Conservation (phyloP, 1,140 invertebrate species). For the Conus betulinus region DNA sequence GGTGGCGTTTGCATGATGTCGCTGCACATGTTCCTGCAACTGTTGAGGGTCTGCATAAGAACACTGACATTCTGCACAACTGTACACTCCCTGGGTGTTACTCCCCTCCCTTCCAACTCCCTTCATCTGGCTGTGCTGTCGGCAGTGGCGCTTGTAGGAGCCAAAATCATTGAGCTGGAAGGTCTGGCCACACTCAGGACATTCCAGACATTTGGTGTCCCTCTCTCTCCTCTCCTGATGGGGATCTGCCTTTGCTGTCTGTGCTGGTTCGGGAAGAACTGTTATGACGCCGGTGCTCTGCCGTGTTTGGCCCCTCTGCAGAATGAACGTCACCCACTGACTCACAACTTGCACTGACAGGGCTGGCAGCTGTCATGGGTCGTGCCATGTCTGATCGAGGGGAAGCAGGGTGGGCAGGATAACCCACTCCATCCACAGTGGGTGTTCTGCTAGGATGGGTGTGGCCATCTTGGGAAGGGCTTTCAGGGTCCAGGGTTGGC, state of each 20-base stretch:
- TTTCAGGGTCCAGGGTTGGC: background rate
- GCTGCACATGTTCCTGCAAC: slow-evolving; percentile 49
- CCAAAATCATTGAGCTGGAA: slow-evolving; percentile 73
- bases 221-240: slow-evolving; percentile 28
- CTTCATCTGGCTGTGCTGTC: slow-evolving; percentile 58
- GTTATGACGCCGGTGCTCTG: background rate
- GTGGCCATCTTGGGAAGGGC: background rate
- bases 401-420: background rate
- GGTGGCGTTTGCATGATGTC: slow-evolving; percentile 43
- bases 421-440: background rate
- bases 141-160: slow-evolving; percentile 70
- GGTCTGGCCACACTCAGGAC: slow-evolving; percentile 66
- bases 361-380: background rate
- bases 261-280: slow-evolving; percentile 19
- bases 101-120: slow-evolving; percentile 24
- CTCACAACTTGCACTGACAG: slow-evolving; percentile 2
- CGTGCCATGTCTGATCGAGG: background rate
- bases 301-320: background rate
- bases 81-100: slow-evolving; percentile 51
- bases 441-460: background rate
- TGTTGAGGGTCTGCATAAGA: slow-evolving; percentile 52
- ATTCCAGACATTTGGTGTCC: slow-evolving; percentile 66
- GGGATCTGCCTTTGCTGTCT: slow-evolving; percentile 25
- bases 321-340: slow-evolving; percentile 2
- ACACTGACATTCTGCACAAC: slow-evolving; percentile 49